A percentile compares a stretch with the other conserved stretches of the same genome.
These are phyloP conservation scores for Turnix velox DNA, from an alignment of 2,113 vertebrate genomes.

Conservation along the genomic window DNA sequence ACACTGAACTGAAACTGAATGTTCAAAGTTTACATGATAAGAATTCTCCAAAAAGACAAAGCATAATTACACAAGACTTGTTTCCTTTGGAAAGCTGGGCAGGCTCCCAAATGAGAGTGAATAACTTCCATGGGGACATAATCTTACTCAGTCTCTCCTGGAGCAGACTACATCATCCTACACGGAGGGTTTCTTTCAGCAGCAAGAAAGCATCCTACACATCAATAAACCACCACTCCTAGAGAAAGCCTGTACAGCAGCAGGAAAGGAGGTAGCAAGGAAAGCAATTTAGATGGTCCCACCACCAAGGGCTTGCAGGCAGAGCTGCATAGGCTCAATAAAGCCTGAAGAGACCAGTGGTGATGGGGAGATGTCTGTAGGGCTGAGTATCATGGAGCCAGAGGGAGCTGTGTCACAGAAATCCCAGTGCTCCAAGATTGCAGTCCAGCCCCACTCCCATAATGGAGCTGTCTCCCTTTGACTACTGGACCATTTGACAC, in stretches of 20 bases:
- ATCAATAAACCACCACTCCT: background rate
- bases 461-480: background rate
- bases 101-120: background rate
- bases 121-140: background rate
- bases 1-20: background rate
- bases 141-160: background rate
- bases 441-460: background rate
- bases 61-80: background rate
- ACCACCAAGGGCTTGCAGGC: background rate
- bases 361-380: background rate
- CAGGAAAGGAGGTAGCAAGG: background rate
- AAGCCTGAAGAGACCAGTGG: background rate
- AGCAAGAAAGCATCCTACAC: background rate
- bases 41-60: constrained; percentile 6
- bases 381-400: background rate
- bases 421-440: rapidly evolving
- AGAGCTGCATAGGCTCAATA: background rate
- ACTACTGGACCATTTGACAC: background rate
- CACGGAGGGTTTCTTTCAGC: background rate
- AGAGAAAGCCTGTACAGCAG: background rate
- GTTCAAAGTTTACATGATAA: background rate
- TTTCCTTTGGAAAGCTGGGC: background rate
- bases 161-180: background rate
- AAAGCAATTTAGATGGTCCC: background rate
- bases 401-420: background rate